Evolutionary conservation across 2,888 invertebrate species (phyloP).

Genomic region (Magallana nippona): DNA sequence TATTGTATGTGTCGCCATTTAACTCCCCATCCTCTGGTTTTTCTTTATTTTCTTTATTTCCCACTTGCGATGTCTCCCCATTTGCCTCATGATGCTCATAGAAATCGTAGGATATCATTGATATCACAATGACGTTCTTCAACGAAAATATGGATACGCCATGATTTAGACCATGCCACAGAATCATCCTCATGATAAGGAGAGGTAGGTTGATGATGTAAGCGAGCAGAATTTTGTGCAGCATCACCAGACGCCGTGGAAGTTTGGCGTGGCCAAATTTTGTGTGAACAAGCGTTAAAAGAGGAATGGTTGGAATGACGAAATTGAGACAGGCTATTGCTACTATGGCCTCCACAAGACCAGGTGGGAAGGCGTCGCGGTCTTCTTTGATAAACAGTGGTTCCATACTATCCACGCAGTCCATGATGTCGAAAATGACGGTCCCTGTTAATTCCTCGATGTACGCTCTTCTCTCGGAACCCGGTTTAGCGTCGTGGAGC

Average conservation of each 20-base stretch:
- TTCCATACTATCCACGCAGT: conserved; percentile 82
- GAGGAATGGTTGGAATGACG: conserved; percentile 82
- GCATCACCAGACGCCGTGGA: conserved; percentile 65
- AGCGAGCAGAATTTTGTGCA: conserved; percentile 81
- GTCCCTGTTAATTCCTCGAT: conserved; percentile 81
- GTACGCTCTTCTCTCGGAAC: conserved; percentile 81
- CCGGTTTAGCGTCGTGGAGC: conserved; percentile 82
- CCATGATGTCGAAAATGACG: conserved; percentile 83
- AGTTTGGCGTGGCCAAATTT: conserved; percentile 78
- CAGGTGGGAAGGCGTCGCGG: conserved; percentile 60
- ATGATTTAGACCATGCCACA: conserved; percentile 81
- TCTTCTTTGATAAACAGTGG: conserved; percentile 79
- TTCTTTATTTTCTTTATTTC: background rate
- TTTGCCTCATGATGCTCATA: conserved; percentile 56
- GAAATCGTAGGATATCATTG: conserved; percentile 78
- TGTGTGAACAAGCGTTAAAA: conserved; percentile 82
- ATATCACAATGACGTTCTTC: conserved; percentile 83
- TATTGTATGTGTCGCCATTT: conserved; percentile 45
- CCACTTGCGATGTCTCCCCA: conserved; percentile 10
- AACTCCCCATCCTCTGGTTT: conserved; percentile 26
- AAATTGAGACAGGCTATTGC: conserved; percentile 81
- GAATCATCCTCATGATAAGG: conserved; percentile 81
- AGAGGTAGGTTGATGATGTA: conserved; percentile 83
- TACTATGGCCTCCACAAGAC: conserved; percentile 81
- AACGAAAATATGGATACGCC: conserved; percentile 83